Conservation (phyloP, 1,140 invertebrate species). For the Dufourea novaeangliae region DNA sequence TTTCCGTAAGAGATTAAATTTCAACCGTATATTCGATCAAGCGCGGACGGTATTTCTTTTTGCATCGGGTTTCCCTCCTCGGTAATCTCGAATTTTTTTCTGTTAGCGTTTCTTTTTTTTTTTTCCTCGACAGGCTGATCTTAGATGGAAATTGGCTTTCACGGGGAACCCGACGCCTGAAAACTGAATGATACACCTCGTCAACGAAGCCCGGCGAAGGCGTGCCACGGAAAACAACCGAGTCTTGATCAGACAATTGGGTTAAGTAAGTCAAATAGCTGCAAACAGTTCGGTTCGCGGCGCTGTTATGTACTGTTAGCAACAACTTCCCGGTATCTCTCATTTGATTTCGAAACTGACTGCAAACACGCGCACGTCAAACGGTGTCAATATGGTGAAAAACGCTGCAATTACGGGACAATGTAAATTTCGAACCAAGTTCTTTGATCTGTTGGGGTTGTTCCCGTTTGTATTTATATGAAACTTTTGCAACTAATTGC, state of each 20-base stretch:
- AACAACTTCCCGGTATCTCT: slow-evolving; percentile 39
- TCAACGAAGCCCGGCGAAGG: neutral
- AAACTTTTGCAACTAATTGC: too few species aligned
- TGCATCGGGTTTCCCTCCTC: slow-evolving; percentile 6
- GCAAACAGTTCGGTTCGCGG: slow-evolving; percentile 27
- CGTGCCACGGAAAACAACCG: slow-evolving; percentile 34
- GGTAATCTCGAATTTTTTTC: slow-evolving; percentile 21
- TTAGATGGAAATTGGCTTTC: slow-evolving; percentile 26
- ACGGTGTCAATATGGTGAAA: too few species aligned
- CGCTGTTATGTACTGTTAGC: slow-evolving; percentile 43
- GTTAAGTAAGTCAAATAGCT: slow-evolving; percentile 71
- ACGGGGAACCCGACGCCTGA: neutral
- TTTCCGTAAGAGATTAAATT: slow-evolving; percentile 47
- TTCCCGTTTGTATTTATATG: too few species aligned
- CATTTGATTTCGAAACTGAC: slow-evolving; percentile 62
- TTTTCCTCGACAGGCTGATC: too few species aligned
- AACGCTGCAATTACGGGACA: slow-evolving; percentile 33
- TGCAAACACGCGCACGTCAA: slow-evolving; percentile 33
- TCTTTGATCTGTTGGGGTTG: too few species aligned
- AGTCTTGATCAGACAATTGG: slow-evolving; percentile 63
- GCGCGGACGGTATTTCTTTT: slow-evolving; percentile 4
- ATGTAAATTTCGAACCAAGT: neutral
- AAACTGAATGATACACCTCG: slow-evolving; percentile 31
- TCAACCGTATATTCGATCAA: slow-evolving; percentile 32
- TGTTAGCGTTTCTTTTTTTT: neutral